Conservation (phyloP, 2,113 vertebrate species). For the Rhabdomys dilectus region DNA sequence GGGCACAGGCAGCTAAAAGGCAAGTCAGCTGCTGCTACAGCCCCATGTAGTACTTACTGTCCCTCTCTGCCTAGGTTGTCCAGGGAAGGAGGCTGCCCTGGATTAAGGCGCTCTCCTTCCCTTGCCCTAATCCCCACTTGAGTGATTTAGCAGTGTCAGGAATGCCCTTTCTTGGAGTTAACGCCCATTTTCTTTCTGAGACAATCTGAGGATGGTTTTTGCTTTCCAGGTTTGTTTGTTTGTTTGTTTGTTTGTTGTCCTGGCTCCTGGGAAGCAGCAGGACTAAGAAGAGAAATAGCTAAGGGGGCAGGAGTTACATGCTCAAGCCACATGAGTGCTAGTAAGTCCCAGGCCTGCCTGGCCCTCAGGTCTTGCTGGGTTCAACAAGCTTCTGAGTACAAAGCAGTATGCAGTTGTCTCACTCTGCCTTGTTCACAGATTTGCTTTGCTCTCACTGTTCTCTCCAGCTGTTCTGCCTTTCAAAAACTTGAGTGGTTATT, state of each 20-base stretch:
- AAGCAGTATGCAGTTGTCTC: not conserved
- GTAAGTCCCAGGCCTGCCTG: not conserved
- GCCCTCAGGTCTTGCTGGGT: not conserved
- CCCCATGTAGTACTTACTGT: too few relatives aligned
- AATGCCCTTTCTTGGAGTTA: not conserved
- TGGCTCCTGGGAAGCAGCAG: not conserved
- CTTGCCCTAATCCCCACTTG: not conserved
- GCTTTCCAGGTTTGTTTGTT: not conserved
- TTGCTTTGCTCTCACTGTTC: not conserved
- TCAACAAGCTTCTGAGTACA: not conserved
- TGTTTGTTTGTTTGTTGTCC: not conserved
- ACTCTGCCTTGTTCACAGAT: not conserved
- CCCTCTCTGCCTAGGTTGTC: not conserved
- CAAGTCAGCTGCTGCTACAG: not conserved
- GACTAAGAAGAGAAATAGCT: not conserved
- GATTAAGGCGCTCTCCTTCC: not conserved
- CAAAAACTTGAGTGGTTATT: not conserved
- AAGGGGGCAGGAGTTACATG: not conserved
- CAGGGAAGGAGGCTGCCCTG: not conserved
- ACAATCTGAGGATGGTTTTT: not conserved
- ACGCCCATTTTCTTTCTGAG: not conserved
- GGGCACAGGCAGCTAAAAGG: accelerated
- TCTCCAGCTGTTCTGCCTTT: not conserved
- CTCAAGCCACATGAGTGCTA: accelerated
- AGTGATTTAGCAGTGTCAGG: not conserved